Evolutionary conservation across 2,888 invertebrate species (phyloP), one percentile per base, ranked within the genome.

Genomic region (Baronia brevicornis): DNA sequence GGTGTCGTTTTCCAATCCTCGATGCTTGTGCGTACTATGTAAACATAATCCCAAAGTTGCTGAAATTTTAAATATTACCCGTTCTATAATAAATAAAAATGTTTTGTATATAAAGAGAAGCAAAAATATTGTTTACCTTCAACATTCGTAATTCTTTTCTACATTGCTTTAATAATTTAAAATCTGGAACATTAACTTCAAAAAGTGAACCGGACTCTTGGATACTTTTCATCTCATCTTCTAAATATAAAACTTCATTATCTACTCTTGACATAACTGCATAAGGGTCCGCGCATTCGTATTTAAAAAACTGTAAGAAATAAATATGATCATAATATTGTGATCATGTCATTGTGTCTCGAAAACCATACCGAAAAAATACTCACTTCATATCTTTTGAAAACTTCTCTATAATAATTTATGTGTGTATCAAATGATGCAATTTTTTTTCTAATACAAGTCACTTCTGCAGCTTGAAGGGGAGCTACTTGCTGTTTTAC

Each of bases 1-100:
- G 95, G 95, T 0, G 97, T 97, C 1, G 94, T 96, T 72, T 97
- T 97, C 98, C 98, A 98, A 62, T 97, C 96, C 56, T 96, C 94
- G 37, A 98, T 95, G 58, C 94, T 93, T 2, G 95, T 94, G 47
- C 90, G 90, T 2, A 98, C 96, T 46, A 97, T 95, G 57, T 89
- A 88, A 5, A 94, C 91, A 63, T 97, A 97, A 78, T 98, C 97
- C 98, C 98, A 98, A 5, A 98, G 87, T 89, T 95, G 94, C 90
- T 96, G 64, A 18, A 60, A 49, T 17, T n/a, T n/a, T n/a, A n/a
- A n/a, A 45, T n/a, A 31, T 28, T 11, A 14, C 6, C 14, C 18
- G 9, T 47, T 29, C 6, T 9, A n/a, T 8, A n/a, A n/a, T 5
- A n/a, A 25, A 15, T 0, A 14, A 14, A 9, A 23, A 22, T 5